Evolutionary conservation across 2,888 invertebrate genomes (phyloP), one percentile per base, ranked within the genome.

Genomic region (Mythimna impura): DNA sequence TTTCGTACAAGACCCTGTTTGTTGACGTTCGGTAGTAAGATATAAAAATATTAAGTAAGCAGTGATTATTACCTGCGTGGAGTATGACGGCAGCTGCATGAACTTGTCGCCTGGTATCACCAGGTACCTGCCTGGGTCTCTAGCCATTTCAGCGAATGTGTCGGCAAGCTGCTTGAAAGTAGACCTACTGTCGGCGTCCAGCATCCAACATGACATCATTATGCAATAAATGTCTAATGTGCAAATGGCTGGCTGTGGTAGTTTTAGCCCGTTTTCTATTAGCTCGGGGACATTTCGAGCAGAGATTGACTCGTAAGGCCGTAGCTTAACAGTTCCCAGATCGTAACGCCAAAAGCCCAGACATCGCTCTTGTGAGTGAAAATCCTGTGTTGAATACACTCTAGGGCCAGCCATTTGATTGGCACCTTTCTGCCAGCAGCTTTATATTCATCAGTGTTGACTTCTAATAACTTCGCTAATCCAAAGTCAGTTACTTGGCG

Each of bases 361-460:
- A 99, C 99, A 91, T 99, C 99, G 84, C 99, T 99, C 91, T 99
- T 99, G 92, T 99, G 99, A 0, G 99, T 99, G 93, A 99, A 99
- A 78, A 99, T 98, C 71, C 99, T 97, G 92, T 99, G 99, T 85
- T 99, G 98, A 80, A 99, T 99, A 91, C 99, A 99, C 93, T 99
- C 99, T 40, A 99, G 94, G 0, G 99, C 99, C 79, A 99, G 95
- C 99, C 99, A 99, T 94, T 99, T 99, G 84, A 99, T 99, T 0
- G 99, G 99, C 99, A 99, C 99, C 95, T 99, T 99, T 12, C 99
- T 99, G 9, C 99, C 99, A n/a, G n/a, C n/a, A n/a, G n/a, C n/a
- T n/a, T n/a, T n/a, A n/a, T n/a, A n/a, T n/a, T n/a, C n/a, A n/a
- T n/a, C n/a, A n/a, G n/a, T n/a, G n/a, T n/a, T n/a, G n/a, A n/a